Percentiles rank a stretch among this genome's conserved stretches.
These are phyloP conservation scores for Agonopterix arenella DNA, from an alignment of 2,888 invertebrate genomes.

Conservation along the genomic window DNA sequence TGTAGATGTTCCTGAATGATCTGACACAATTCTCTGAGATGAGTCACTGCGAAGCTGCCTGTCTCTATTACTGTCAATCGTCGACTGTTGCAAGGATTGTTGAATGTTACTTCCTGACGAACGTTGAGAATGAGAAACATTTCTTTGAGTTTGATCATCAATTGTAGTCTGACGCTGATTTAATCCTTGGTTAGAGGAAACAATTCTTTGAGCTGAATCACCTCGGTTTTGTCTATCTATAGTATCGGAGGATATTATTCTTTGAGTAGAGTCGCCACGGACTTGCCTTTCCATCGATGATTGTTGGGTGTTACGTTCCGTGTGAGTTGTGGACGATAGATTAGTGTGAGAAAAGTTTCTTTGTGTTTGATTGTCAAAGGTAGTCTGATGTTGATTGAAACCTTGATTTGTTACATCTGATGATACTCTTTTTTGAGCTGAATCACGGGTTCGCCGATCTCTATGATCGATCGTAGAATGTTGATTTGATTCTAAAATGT, in stretches of 20 bases:
- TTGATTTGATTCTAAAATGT: constrained; percentile 31
- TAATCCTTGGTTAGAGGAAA: constrained; percentile 29
- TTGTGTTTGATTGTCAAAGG: constrained; percentile 17
- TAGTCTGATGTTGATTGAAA: background rate
- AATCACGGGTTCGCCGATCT: constrained; percentile 12
- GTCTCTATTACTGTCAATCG: constrained; percentile 18
- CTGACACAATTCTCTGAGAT: constrained; percentile 34
- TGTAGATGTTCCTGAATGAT: constrained; percentile 26
- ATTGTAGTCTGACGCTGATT: constrained; percentile 9
- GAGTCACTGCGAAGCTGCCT: constrained; percentile 30
- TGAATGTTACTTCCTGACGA: constrained; percentile 10
- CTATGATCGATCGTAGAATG: constrained; percentile 18
- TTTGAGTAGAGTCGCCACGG: constrained; percentile 15
- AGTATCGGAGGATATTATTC: constrained; percentile 12
- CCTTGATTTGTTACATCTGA: constrained; percentile 23
- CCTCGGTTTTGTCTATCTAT: constrained; percentile 22
- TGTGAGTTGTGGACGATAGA: constrained; percentile 6
- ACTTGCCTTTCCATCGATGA: constrained; percentile 20
- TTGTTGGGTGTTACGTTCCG: constrained; percentile 16
- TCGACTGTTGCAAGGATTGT: constrained; percentile 39
- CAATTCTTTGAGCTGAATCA: constrained; percentile 35
- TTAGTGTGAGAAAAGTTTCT: constrained; percentile 11
- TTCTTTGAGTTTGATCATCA: constrained; percentile 17
- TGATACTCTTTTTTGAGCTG: constrained; percentile 21
- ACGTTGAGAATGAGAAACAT: constrained; percentile 15